phyloP scores from a whole-genome alignment of 1,140 invertebrate species.

The Pissodes strobi region DNA sequence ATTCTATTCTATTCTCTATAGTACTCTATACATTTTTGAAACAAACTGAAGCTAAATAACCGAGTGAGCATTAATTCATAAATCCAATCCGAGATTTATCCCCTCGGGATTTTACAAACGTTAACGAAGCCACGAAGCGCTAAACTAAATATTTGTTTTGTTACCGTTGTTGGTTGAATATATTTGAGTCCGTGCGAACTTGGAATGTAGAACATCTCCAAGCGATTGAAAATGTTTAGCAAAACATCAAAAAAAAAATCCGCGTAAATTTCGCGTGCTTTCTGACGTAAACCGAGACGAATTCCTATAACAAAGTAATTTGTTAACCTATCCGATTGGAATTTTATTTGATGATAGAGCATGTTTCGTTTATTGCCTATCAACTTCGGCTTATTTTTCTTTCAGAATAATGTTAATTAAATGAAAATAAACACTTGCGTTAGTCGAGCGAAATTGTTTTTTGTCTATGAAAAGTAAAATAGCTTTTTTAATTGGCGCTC shows the following conservation, averaged over 20 bases:
- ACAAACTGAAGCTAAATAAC: too few relatives aligned
- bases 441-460: constrained; percentile 7
- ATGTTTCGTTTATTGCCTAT: constrained; percentile 10
- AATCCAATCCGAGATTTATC: too few relatives aligned
- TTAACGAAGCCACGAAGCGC: background rate
- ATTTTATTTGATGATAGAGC: constrained; percentile 19
- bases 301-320: constrained; percentile 16
- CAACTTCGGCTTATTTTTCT: constrained; percentile 11
- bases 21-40: too few relatives aligned
- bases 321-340: constrained; percentile 13
- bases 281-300: constrained; percentile 9
- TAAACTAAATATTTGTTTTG: background rate
- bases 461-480: constrained; percentile 15
- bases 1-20: too few relatives aligned
- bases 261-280: background rate
- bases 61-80: too few relatives aligned
- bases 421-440: constrained; percentile 7
- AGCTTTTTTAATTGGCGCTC: background rate
- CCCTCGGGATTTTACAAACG: too few relatives aligned
- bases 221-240: constrained; percentile 9
- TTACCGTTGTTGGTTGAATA: too few relatives aligned
- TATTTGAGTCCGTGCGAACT: too few relatives aligned
- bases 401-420: constrained; percentile 8
- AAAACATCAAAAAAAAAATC: background rate
- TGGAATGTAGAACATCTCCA: too few relatives aligned